Evolutionary conservation across 2,888 invertebrate species (phyloP).

Genomic region (Aromia moschata): DNA sequence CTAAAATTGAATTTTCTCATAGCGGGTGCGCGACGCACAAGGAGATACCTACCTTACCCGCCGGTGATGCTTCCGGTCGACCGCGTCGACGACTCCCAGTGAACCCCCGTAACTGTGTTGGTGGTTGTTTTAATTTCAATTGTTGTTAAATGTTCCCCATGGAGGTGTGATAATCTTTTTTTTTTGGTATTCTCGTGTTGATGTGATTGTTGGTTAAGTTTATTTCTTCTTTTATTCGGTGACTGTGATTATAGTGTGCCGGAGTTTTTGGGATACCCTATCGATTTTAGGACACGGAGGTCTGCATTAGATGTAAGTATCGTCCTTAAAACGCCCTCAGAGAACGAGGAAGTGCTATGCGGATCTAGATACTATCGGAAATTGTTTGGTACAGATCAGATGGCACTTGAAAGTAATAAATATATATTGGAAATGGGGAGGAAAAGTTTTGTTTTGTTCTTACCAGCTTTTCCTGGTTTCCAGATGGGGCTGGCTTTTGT

Average conservation of each 20-base stretch:
- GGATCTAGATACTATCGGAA: background rate
- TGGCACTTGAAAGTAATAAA: no score
- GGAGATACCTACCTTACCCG: background rate
- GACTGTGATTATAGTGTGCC: slow-evolving; percentile 17
- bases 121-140: slow-evolving; percentile 10
- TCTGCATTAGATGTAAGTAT: slow-evolving; percentile 16
- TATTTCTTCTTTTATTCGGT: background rate
- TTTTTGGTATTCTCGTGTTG: slow-evolving; percentile 17
- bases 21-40: background rate
- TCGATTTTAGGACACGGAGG: slow-evolving; percentile 15
- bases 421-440: no score
- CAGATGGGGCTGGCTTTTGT: no score
- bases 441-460: no score
- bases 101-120: background rate
- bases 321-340: background rate
- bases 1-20: slow-evolving; percentile 16
- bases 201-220: no score
- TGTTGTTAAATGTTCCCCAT: slow-evolving; percentile 1
- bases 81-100: slow-evolving; percentile 7
- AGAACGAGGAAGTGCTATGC: background rate
- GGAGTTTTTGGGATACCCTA: slow-evolving; percentile 18
- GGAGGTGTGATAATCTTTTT: slow-evolving; percentile 22
- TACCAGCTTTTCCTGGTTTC: no score
- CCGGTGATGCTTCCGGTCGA: slow-evolving; percentile 2
- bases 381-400: no score